Conservation (phyloP, 2,113 vertebrate genomes). For the Malaclemys terrapin region DNA sequence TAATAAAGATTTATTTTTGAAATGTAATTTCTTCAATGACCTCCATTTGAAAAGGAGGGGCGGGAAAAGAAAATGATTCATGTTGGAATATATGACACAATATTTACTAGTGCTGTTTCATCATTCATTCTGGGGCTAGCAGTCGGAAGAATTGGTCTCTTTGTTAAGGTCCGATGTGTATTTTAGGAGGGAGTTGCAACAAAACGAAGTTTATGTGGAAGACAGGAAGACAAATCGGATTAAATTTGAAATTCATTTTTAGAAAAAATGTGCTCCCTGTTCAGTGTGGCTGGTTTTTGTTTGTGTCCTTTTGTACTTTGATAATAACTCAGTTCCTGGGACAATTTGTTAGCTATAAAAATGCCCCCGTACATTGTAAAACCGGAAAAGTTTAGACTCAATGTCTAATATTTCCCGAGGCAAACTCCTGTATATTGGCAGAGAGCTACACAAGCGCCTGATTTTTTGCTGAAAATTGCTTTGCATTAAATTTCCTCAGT, state of each 20-base stretch:
- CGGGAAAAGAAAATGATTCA: background rate
- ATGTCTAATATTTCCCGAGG: conserved; percentile 75
- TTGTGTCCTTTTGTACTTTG: background rate
- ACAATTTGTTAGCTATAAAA: conserved; percentile 14
- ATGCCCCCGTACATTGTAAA: background rate
- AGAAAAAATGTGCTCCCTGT: background rate
- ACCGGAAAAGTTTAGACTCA: conserved; percentile 52
- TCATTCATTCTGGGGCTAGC: background rate
- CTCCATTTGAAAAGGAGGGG: background rate
- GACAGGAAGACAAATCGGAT: background rate
- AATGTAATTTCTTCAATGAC: background rate
- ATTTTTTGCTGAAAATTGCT: conserved; percentile 76
- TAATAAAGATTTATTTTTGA: background rate
- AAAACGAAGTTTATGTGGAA: background rate
- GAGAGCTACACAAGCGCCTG: background rate
- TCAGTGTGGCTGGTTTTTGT: background rate
- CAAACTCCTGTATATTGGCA: conserved; percentile 56
- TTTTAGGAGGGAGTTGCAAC: background rate
- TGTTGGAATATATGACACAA: background rate
- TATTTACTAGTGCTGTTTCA: rapidly evolving
- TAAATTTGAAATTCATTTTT: background rate
- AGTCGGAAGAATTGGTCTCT: background rate
- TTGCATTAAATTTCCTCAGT: conserved; percentile 82
- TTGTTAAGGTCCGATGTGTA: rapidly evolving
- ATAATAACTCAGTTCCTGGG: background rate